Percentiles rank a stretch among this genome's conserved stretches.
These are phyloP conservation scores for Colinus virginianus DNA, from an alignment of 2,113 vertebrate genomes.

Conservation along the genomic window DNA sequence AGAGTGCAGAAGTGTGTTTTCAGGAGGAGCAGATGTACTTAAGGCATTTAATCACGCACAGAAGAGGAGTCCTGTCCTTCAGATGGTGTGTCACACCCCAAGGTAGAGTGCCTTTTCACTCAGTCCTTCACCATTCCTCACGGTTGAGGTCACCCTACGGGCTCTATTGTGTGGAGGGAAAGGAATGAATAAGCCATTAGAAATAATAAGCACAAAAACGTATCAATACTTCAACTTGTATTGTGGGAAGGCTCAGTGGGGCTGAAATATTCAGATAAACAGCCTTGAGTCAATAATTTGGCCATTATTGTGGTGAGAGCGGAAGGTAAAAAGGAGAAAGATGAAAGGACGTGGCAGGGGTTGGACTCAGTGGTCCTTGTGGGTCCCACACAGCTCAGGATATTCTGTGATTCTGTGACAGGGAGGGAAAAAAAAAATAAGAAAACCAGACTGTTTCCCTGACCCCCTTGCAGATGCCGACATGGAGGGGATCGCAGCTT, in stretches of 20 bases:
- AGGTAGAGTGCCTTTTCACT: not conserved
- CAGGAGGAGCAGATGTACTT: not conserved
- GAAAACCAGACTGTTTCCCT: not conserved
- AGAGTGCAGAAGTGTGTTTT: not conserved
- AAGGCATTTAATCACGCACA: not conserved
- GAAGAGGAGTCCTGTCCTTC: not conserved
- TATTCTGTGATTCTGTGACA: not conserved
- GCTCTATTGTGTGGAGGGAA: not conserved
- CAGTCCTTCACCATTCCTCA: not conserved
- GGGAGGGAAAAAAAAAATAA: not conserved
- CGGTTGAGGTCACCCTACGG: not conserved
- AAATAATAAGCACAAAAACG: not conserved
- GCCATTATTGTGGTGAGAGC: not conserved
- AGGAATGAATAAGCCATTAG: not conserved
- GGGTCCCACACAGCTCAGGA: not conserved
- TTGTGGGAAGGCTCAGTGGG: not conserved
- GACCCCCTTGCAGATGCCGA: not conserved
- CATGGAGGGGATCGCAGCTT: not conserved
- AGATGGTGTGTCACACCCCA: not conserved
- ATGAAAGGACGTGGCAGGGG: not conserved
- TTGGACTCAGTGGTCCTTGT: not conserved
- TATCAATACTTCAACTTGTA: not conserved
- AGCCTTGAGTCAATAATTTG: not conserved
- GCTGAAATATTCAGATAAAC: not conserved
- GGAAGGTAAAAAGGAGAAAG: not conserved